These are phyloP conservation scores for Zaprionus tsacasi DNA, from an alignment of 1,140 invertebrate species.

Conservation along the genomic window DNA sequence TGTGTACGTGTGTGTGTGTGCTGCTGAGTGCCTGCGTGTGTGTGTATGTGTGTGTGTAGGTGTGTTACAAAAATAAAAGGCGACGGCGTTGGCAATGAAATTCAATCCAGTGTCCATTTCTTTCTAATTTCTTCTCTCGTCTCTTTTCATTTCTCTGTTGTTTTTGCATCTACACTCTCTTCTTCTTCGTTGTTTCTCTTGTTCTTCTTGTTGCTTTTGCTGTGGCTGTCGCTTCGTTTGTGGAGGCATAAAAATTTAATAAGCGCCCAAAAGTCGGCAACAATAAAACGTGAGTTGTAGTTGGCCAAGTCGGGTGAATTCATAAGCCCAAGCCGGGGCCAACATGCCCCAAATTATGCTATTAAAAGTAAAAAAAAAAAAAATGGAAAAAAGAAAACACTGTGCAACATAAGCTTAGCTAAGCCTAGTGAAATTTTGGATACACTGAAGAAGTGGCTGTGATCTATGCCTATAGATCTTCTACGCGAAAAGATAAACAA, in stretches of 20 bases:
- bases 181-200: constrained; percentile 13
- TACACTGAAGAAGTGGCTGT: neutral
- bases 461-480: no score
- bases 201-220: constrained; percentile 10
- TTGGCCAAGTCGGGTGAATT: constrained; percentile 49
- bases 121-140: constrained; percentile 37
- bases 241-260: constrained; percentile 76
- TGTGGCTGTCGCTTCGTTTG: constrained; percentile 8
- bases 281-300: constrained; percentile 63
- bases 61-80: constrained; percentile 15
- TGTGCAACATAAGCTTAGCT: neutral
- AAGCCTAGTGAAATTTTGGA: neutral
- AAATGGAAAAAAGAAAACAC: constrained; percentile 20
- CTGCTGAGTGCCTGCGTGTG: neutral
- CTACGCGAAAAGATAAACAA: no score
- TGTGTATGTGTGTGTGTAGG: constrained; percentile 17
- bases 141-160: neutral
- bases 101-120: constrained; percentile 70
- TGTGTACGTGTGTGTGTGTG: constrained; percentile 18
- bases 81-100: constrained; percentile 50
- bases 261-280: constrained; percentile 63
- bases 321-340: constrained; percentile 51
- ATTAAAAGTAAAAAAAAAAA: constrained; percentile 69
- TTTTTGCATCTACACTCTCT: constrained; percentile 6
- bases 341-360: constrained; percentile 65